Conservation (phyloP, 2,888 invertebrate genomes). For the Campaea margaritaria region DNA sequence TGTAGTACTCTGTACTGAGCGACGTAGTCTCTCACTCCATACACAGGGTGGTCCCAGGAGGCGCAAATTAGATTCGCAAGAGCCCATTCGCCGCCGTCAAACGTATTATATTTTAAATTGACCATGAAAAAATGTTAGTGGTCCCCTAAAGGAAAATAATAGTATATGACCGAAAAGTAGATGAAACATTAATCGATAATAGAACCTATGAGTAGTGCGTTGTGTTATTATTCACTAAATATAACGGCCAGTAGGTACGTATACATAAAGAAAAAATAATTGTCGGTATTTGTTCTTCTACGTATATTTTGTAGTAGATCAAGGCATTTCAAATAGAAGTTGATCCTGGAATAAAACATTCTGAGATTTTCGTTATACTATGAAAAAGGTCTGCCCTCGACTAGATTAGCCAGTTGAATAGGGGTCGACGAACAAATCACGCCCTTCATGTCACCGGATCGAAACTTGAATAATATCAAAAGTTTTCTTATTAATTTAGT, state of each 20-base stretch:
- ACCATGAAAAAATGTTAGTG: slow-evolving; percentile 62
- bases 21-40: slow-evolving; percentile 10
- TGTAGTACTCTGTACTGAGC: not conserved
- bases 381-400: slow-evolving; percentile 51
- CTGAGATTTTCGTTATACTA: slow-evolving; percentile 45
- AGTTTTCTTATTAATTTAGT: slow-evolving; percentile 19
- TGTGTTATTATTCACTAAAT: too few relatives aligned
- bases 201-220: too few relatives aligned
- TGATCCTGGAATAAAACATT: not conserved
- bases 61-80: slow-evolving; percentile 76
- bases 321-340: too few relatives aligned
- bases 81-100: slow-evolving; percentile 71
- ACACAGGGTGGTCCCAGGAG: slow-evolving; percentile 49
- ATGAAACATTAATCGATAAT: not conserved
- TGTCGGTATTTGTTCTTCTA: too few relatives aligned
- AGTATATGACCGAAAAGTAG: slow-evolving; percentile 19
- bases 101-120: slow-evolving; percentile 82
- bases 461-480: slow-evolving; percentile 60
- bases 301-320: too few relatives aligned
- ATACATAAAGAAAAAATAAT: too few relatives aligned
- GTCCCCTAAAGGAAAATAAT: slow-evolving; percentile 6
- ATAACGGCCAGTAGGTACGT: too few relatives aligned
- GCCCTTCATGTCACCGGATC: slow-evolving; percentile 58
- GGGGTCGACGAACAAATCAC: slow-evolving; percentile 64
- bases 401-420: slow-evolving; percentile 72